These are phyloP conservation scores for Bubo bubo DNA, from an alignment of 2,113 vertebrate species.

Conservation along the genomic window DNA sequence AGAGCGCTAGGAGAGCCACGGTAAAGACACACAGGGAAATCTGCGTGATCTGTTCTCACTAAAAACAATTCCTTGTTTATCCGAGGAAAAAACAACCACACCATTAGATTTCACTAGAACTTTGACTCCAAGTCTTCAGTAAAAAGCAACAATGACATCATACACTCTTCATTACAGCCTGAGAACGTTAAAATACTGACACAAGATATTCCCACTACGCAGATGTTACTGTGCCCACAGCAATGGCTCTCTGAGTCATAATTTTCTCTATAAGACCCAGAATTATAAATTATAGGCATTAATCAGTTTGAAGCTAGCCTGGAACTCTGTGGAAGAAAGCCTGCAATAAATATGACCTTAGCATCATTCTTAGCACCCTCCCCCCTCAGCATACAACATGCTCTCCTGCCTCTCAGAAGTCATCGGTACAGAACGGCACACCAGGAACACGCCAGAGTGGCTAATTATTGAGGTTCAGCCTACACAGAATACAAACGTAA, in stretches of 20 bases:
- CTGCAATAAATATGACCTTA: neutral
- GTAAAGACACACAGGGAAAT: neutral
- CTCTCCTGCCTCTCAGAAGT: neutral
- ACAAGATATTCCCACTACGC: neutral
- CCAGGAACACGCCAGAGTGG: neutral
- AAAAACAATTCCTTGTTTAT: constrained; percentile 32
- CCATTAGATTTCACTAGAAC: neutral
- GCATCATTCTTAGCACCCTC: neutral
- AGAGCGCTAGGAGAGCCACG: rapidly evolving
- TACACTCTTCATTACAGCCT: neutral
- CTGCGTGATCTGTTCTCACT: constrained; percentile 6
- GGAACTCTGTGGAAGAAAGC: neutral
- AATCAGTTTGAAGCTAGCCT: neutral
- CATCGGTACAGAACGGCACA: neutral
- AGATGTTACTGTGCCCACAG: neutral
- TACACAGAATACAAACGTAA: neutral
- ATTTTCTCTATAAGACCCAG: neutral
- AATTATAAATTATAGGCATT: neutral
- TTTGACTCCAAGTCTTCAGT: neutral
- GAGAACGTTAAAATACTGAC: neutral
- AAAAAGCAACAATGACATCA: constrained; percentile 34
- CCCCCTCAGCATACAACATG: neutral
- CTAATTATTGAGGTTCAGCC: neutral
- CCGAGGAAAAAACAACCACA: neutral
- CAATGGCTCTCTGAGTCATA: neutral